A percentile compares a stretch with the other conserved stretches of the same genome.
Evolutionary conservation across 2,888 invertebrate genomes (phyloP).

Genomic region (Harpalus rubripes): DNA sequence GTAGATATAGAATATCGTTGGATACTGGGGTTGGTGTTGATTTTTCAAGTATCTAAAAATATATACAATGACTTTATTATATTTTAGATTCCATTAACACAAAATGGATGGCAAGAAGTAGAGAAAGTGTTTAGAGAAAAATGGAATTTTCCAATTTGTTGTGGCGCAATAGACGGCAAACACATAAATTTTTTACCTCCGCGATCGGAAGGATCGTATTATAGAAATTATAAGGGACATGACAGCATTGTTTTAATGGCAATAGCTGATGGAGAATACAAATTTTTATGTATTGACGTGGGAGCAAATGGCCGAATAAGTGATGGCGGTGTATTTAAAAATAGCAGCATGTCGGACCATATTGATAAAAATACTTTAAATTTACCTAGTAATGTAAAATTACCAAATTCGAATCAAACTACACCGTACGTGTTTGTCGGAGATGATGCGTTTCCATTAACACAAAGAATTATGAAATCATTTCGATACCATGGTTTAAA

Average conservation of each 20-base stretch:
- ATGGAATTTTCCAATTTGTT: neutral
- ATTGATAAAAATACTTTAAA: neutral
- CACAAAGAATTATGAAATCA: neutral
- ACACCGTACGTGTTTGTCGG: constrained; percentile 4
- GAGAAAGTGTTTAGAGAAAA: constrained; percentile 11
- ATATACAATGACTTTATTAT: constrained; percentile 10
- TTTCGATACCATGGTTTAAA: neutral
- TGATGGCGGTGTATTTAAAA: neutral
- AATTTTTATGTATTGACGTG: constrained; percentile 9
- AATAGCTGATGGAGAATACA: neutral
- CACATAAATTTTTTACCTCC: neutral
- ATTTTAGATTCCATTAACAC: constrained; percentile 4
- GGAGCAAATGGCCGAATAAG: neutral
- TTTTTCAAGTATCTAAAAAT: constrained; percentile 3
- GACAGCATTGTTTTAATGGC: constrained; percentile 6
- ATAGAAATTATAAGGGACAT: neutral
- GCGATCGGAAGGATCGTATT: constrained; percentile 6
- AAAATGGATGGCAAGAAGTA: neutral
- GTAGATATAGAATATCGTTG: neutral
- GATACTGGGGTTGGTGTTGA: neutral
- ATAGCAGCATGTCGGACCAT: neutral
- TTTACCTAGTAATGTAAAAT: neutral
- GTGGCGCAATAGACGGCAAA: neutral
- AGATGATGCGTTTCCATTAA: neutral
- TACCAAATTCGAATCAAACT: neutral